phyloP scores from a whole-genome alignment of 2,113 vertebrate genomes.

The Pelmatolapia mariae region DNA sequence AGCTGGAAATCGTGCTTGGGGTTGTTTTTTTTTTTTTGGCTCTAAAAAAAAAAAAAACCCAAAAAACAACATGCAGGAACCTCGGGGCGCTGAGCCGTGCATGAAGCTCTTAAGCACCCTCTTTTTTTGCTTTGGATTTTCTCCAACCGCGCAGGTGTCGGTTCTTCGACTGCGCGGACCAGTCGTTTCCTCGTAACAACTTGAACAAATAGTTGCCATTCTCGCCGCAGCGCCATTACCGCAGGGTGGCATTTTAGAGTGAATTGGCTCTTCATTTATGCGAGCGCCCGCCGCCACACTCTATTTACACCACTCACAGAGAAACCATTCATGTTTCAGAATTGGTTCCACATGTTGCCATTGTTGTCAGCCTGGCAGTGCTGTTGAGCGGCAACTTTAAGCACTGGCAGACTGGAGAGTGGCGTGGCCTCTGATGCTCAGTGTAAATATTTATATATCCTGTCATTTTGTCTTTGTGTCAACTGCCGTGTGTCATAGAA shows the following conservation, averaged over 20 bases:
- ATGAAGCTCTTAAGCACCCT: not conserved
- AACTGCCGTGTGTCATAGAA: slow-evolving; percentile 33
- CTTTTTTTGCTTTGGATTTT: not conserved
- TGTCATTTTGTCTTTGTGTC: slow-evolving; percentile 58
- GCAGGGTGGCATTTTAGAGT: slow-evolving; percentile 22
- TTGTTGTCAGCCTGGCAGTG: slow-evolving; percentile 15
- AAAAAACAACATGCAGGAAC: slow-evolving; percentile 19
- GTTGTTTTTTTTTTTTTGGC: not conserved
- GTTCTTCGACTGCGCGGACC: not conserved
- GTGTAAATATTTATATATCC: slow-evolving; percentile 63
- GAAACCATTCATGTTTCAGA: slow-evolving; percentile 36
- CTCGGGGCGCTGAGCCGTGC: not conserved
- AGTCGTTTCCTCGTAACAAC: slow-evolving; percentile 13
- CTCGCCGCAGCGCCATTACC: not conserved
- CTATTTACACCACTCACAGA: slow-evolving; percentile 28
- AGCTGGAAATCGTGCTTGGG: slow-evolving; percentile 17
- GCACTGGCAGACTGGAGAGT: slow-evolving; percentile 19
- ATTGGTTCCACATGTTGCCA: slow-evolving; percentile 58
- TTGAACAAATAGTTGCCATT: slow-evolving; percentile 33
- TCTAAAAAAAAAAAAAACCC: not conserved
- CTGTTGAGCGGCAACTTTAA: slow-evolving; percentile 5
- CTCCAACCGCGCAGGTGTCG: slow-evolving; percentile 35
- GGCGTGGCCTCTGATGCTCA: slow-evolving; percentile 31
- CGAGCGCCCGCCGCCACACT: slow-evolving; percentile 14
- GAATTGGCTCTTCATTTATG: slow-evolving; percentile 25